phyloP scores from a whole-genome alignment of 2,113 vertebrate genomes.

The Thymallus thymallus region DNA sequence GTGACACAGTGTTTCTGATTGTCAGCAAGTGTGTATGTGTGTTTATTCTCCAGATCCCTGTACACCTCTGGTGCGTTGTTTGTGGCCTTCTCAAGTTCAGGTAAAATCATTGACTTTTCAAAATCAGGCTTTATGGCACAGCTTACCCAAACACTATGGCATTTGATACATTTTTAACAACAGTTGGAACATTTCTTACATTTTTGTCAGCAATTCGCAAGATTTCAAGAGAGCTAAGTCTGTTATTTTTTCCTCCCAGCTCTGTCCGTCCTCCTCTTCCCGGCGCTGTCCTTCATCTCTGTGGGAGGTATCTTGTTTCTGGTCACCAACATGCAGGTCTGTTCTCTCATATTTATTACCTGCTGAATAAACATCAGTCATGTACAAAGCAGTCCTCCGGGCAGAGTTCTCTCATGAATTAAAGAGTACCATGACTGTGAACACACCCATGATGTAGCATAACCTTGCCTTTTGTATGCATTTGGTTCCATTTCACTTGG shows the following conservation, averaged over 20 bases:
- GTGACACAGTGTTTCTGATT: neutral
- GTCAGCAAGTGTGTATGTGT: neutral
- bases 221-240: too few relatives aligned
- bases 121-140: neutral
- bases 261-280: constrained; percentile 77
- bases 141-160: too few relatives aligned
- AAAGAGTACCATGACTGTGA: neutral
- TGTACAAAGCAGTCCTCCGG: neutral
- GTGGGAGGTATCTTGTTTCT: constrained; percentile 85
- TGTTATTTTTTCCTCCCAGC: constrained; percentile 56
- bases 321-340: constrained; percentile 92
- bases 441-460: neutral
- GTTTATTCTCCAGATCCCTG: constrained; percentile 42
- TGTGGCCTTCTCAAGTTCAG: constrained; percentile 57
- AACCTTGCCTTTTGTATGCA: neutral
- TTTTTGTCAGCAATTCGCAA: neutral
- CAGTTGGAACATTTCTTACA: too few relatives aligned
- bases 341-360: neutral
- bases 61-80: constrained; percentile 59
- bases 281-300: constrained; percentile 78
- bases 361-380: neutral
- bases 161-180: too few relatives aligned
- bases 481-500: too few relatives aligned
- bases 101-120: constrained; percentile 27
- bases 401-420: neutral